Evolutionary conservation across 2,888 invertebrate species (phyloP), one percentile per base, ranked within the genome.

Genomic region (Drosophila fungiperda): DNA sequence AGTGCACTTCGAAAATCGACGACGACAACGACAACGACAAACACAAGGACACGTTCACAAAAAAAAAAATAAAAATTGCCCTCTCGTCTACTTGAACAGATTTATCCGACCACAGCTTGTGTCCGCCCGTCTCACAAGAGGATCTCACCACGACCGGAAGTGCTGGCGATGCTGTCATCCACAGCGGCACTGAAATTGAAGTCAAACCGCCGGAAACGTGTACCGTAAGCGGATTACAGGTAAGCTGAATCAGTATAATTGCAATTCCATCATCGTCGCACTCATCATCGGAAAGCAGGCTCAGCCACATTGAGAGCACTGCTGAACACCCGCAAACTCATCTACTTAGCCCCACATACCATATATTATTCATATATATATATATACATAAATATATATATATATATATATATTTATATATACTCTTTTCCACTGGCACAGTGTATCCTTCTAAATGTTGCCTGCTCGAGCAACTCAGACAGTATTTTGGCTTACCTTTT

Each of bases 171-270:
- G 91, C 87, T 73, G 92, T 92, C 76, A 89, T 92, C 61, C 92
- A 92, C 79, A 93, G 93, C 78, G 92, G 92, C 64, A 93, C 93
- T 29, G 92, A 93, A 90, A 93, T 95, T 71, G 95, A 95, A 84
- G 96, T 96, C 85, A 95, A 95, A 40, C 95, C 96, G 80, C 91
- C 92, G 67, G 93, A 93, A 87, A 78, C 89, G 73, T 92, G 92
- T 82, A 92, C 91, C 65, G 91, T 92, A 87, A 91, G 90, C 89
- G 95, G 96, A 78, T 94, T 97, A 89, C 97, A 97, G 96, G 97
- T 97, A 94, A 93, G 89, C 89, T 75, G 73, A 84, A 89, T 80
- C 84, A 82, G 80, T 80, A 82, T 86, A 87, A 88, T 89, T 89
- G 89, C 82, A 86, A 87, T 80, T 81, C 79, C 82, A 78, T 79